These are phyloP conservation scores for Ligdia adustata DNA, from an alignment of 2,888 invertebrate species.

Conservation along the genomic window DNA sequence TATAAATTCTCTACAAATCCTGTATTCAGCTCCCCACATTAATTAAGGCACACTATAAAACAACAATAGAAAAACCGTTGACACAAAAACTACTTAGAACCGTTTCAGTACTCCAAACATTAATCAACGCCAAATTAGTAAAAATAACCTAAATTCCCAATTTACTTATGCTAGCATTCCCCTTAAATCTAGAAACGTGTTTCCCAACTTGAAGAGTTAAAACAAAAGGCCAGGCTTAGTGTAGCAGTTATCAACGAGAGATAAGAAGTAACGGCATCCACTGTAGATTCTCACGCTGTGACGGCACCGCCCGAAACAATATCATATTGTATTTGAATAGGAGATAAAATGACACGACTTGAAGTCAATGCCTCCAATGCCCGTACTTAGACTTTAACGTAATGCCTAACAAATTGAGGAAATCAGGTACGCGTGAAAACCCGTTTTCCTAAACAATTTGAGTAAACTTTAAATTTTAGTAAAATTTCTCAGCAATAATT, in stretches of 20 bases:
- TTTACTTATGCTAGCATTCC: conserved; percentile 11
- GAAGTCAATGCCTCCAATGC: conserved; percentile 32
- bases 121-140: conserved; percentile 3
- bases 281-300: conserved; percentile 33
- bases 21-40: too few relatives aligned
- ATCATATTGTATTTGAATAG: conserved; percentile 35
- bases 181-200: conserved; percentile 19
- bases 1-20: too few relatives aligned
- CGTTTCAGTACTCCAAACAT: conserved; percentile 2
- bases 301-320: conserved; percentile 33
- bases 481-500: neutral
- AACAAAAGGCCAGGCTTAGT: conserved; percentile 36
- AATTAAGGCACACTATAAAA: too few relatives aligned
- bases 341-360: conserved; percentile 29
- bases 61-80: neutral
- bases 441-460: too few relatives aligned
- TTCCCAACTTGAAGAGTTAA: conserved; percentile 31
- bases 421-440: too few relatives aligned
- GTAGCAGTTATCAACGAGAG: conserved; percentile 33
- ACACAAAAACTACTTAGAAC: conserved; percentile 7
- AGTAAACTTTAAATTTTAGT: neutral
- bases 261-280: conserved; percentile 34
- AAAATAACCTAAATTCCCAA: conserved; percentile 16
- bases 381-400: neutral
- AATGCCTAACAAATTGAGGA: neutral